A percentile compares a stretch with the other conserved stretches of the same genome.
Conservation (phyloP, 2,888 invertebrate genomes). For the Arge pagana region DNA sequence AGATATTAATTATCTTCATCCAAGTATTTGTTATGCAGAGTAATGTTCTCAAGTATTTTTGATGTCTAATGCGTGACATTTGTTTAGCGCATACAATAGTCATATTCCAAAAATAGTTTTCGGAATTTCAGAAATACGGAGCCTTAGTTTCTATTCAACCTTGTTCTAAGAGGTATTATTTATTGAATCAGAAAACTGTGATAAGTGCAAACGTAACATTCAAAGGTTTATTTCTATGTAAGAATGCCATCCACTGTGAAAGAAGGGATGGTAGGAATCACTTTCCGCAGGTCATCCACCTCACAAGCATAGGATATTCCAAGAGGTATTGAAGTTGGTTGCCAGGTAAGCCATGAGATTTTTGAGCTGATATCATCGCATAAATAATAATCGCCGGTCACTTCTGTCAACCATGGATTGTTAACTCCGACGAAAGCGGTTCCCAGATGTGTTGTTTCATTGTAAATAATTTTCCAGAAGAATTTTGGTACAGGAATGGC, state of each 20-base stretch:
- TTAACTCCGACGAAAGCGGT: constrained; percentile 57
- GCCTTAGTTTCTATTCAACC: too few species aligned
- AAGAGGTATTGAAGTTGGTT: constrained; percentile 58
- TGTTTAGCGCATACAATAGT: too few species aligned
- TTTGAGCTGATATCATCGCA: constrained; percentile 55
- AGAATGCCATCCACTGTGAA: constrained; percentile 59
- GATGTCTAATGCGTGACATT: too few species aligned
- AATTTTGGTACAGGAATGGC: constrained; percentile 52
- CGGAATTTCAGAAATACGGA: too few species aligned
- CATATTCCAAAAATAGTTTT: too few species aligned
- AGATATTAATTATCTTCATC: too few species aligned
- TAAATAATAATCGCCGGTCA: constrained; percentile 28
- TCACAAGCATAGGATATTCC: constrained; percentile 70
- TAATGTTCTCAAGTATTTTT: too few species aligned
- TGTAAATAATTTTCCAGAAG: constrained; percentile 60
- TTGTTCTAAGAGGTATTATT: too few species aligned
- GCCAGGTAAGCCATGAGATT: constrained; percentile 65
- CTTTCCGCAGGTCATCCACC: constrained; percentile 63
- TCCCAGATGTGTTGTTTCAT: constrained; percentile 45
- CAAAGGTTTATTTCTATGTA: too few species aligned
- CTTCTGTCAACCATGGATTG: constrained; percentile 54
- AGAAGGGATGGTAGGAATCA: constrained; percentile 62
- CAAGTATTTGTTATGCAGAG: too few species aligned
- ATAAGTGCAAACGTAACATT: too few species aligned
- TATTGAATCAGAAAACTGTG: too few species aligned